Percentiles rank a stretch among this genome's conserved stretches.
These are phyloP conservation scores for Periophthalmus magnuspinnatus DNA, from an alignment of 2,797 vertebrate genomes.

Conservation along the genomic window DNA sequence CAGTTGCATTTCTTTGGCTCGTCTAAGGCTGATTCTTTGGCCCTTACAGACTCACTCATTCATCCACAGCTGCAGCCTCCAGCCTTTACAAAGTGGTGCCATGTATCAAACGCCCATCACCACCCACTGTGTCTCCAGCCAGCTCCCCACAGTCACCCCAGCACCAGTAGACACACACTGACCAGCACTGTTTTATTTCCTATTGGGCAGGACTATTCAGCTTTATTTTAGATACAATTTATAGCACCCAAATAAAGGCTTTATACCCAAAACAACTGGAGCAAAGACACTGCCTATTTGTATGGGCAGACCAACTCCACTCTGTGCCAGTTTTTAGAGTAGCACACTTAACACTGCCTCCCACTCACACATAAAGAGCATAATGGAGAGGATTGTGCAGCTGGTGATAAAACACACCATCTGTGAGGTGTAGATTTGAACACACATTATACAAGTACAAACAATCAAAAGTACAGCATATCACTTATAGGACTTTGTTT, in stretches of 20 bases:
- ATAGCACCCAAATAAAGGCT: constrained; percentile 56
- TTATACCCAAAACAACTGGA: constrained; percentile 52
- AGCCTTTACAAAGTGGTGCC: constrained; percentile 68
- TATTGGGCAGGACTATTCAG: constrained; percentile 33
- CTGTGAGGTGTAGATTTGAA: constrained; percentile 59
- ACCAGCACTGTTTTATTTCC: constrained; percentile 42
- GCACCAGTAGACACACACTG: constrained; percentile 42
- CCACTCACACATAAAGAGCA: constrained; percentile 41
- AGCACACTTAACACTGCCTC: constrained; percentile 50
- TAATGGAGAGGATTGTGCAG: constrained; percentile 67
- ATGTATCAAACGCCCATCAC: constrained; percentile 77
- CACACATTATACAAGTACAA: constrained; percentile 20
- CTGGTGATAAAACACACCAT: constrained; percentile 64
- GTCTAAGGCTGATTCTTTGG: constrained; percentile 44
- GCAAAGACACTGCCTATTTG: constrained; percentile 23
- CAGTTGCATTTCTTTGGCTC: constrained; percentile 39
- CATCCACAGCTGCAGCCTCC: constrained; percentile 74
- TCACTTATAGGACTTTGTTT: constrained; percentile 42
- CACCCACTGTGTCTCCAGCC: constrained; percentile 72
- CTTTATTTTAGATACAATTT: constrained; percentile 64
- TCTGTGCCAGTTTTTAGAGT: constrained; percentile 53
- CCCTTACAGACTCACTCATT: constrained; percentile 51
- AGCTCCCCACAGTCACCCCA: constrained; percentile 40
- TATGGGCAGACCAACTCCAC: constrained; percentile 25
- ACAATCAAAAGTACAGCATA: constrained; percentile 57